Percentiles rank a stretch among this genome's conserved stretches.
Conservation (phyloP, 2,113 vertebrate genomes). For the crab-eating macaque (Macaca fascicularis) region T2T-MFA8v1.1 NC_088385.1:93357501-93358000, state of each 20-base stretch:
- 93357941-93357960: background rate
- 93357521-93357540: background rate
- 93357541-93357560: background rate
- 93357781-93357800: background rate
- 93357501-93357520: too few species aligned
- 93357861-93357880: background rate
- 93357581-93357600: background rate
- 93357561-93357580: background rate
- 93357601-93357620: background rate
- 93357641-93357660: background rate
- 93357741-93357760: background rate
- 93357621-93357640: background rate
- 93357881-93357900: background rate
- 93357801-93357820: background rate
- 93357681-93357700: background rate
- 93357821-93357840: background rate
- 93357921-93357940: background rate
- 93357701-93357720: background rate
- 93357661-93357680: background rate
- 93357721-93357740: background rate
- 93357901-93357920: background rate
- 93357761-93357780: background rate
- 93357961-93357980: background rate
- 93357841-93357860: background rate
- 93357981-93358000: too few species aligned